Conservation (phyloP, 2,797 vertebrate species). For the Brotogeris chrysoptera region DNA sequence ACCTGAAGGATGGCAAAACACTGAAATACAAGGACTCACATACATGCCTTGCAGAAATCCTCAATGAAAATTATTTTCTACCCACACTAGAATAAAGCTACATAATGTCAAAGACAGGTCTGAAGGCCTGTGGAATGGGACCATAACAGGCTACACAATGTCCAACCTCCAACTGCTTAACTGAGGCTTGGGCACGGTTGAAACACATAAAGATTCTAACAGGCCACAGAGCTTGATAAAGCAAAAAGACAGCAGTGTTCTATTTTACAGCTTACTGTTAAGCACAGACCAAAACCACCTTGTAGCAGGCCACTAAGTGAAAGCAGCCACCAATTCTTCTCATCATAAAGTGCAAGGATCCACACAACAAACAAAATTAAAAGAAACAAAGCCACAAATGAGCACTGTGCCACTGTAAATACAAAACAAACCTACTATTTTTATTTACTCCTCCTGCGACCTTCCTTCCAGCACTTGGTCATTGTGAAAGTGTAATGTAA, state of each 20-base stretch:
- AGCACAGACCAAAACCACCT: background rate
- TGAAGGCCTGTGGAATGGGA: background rate
- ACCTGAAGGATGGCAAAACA: background rate
- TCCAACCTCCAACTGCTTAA: background rate
- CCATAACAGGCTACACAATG: rapidly evolving
- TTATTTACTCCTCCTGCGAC: background rate
- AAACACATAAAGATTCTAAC: background rate
- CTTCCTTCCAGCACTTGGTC: background rate
- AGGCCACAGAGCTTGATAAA: background rate
- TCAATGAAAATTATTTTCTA: background rate
- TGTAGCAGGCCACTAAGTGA: background rate
- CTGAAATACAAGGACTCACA: background rate
- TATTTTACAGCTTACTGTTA: background rate
- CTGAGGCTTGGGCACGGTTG: background rate
- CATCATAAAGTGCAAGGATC: background rate
- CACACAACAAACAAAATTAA: background rate
- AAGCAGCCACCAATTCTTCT: background rate
- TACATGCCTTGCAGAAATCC: rapidly evolving
- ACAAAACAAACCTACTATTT: background rate
- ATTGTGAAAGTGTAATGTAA: background rate
- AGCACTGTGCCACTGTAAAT: background rate
- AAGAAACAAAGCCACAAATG: background rate
- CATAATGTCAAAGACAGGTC: background rate
- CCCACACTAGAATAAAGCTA: background rate
- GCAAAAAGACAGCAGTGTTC: background rate